Evolutionary conservation across 2,113 vertebrate genomes (phyloP).

Genomic region (Hippocampus comes): DNA sequence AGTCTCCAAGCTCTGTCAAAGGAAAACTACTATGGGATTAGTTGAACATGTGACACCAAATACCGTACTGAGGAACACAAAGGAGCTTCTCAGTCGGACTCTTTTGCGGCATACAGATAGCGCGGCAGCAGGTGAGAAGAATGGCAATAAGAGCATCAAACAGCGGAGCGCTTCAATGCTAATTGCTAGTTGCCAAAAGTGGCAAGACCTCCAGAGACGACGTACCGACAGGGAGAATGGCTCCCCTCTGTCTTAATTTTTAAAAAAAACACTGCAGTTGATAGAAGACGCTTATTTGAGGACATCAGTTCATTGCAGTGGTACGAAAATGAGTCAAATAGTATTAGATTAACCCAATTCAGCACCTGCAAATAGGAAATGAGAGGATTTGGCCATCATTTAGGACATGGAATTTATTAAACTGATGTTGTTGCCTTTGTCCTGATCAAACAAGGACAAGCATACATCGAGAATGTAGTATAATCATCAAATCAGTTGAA

Average conservation of each 20-base stretch:
- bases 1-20: background rate
- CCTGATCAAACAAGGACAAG: background rate
- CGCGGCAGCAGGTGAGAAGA: conserved; percentile 53
- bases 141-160: conserved; percentile 60
- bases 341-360: background rate
- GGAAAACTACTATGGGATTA: background rate
- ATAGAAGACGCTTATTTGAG: conserved; percentile 32
- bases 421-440: background rate
- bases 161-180: conserved; percentile 29
- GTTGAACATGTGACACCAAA: background rate
- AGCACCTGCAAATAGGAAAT: background rate
- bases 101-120: conserved; percentile 38
- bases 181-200: conserved; percentile 53
- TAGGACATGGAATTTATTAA: background rate
- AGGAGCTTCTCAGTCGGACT: conserved; percentile 31
- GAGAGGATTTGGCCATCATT: background rate
- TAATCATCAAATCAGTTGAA: background rate
- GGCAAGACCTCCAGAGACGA: conserved; percentile 33
- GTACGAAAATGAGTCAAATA: background rate
- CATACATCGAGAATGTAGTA: background rate
- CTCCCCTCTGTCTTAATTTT: background rate
- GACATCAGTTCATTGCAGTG: background rate
- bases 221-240: background rate
- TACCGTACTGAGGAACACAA: background rate
- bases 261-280: background rate